Evolutionary conservation across 2,888 invertebrate genomes (phyloP), one percentile per base, ranked within the genome.

Genomic region (Leuctra nigra): DNA sequence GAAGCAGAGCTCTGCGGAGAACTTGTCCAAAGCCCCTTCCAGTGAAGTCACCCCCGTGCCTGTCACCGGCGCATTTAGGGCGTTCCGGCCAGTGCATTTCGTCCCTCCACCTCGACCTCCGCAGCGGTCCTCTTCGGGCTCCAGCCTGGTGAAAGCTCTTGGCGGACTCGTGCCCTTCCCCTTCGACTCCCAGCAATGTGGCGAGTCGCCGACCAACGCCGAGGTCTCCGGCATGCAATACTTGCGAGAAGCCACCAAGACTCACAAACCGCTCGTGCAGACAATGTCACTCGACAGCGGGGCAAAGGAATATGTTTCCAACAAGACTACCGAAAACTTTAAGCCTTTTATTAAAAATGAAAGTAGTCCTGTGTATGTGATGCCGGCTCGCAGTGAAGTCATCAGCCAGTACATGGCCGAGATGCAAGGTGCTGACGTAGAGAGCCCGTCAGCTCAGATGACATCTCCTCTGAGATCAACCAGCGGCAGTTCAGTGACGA

Each of bases 101-200:
- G 33, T 50, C 18, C 61, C 61, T 6, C 46, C 35, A 24, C 16
- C 38, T 13, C n/a, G n/a, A n/a, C 46, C 18, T 9, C 41, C 44
- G n/a, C 39, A 38, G 18, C 36, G 52, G 14, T 52, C 55, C 29
- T 53, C 56, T 4, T 36, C 63, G 53, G 64, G 54, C 48, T 61
- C 58, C 63, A 63, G 61, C 56, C 63, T 66, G 0, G 70, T 72
- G 14, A 73, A 69, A 64, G 75, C 75, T 62, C 4, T 38, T n/a
- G 18, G 11, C 3, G 33, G 33, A 9, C 47, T 48, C 4, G 55
- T 55, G 29, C 55, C 55, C 18, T 55, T 55, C 35, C 55, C 55
- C 6, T 55, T 55, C 33, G 47, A 47, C 14, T 18, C 36, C 2
- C 48, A 35, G 36, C 22, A 9, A 13, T n/a, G n/a, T n/a, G 33